These are phyloP conservation scores for Falco rusticolus DNA, from an alignment of 2,797 vertebrate genomes.

Conservation along the genomic window DNA sequence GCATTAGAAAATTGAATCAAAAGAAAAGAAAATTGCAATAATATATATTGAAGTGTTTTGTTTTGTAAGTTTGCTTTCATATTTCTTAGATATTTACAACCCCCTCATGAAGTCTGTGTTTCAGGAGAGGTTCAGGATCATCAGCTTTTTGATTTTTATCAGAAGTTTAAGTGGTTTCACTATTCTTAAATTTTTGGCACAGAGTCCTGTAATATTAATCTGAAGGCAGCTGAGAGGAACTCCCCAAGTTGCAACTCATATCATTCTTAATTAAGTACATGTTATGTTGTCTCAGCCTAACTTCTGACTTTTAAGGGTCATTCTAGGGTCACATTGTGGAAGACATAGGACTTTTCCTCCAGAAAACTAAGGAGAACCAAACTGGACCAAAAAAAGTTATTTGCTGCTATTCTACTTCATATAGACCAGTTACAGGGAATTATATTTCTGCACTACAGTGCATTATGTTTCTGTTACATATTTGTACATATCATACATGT, in stretches of 20 bases:
- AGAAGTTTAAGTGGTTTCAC: not conserved
- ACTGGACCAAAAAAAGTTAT: not conserved
- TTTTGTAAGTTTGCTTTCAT: not conserved
- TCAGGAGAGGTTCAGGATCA: not conserved
- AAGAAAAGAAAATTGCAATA: not conserved
- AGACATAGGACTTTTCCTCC: not conserved
- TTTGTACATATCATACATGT: not conserved
- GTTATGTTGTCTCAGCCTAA: not conserved
- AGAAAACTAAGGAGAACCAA: not conserved
- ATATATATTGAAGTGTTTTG: not conserved
- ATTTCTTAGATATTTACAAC: not conserved
- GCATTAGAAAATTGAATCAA: not conserved
- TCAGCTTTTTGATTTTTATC: not conserved
- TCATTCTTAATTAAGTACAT: not conserved
- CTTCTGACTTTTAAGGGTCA: not conserved
- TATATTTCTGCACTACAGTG: not conserved
- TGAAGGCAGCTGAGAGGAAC: not conserved
- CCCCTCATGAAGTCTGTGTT: not conserved
- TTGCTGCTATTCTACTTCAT: not conserved
- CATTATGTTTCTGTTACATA: not conserved
- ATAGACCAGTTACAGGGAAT: not conserved
- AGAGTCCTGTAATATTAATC: not conserved
- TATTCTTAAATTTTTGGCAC: not conserved
- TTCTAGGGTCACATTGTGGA: not conserved
- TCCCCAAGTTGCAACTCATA: not conserved